Evolutionary conservation across 2,113 vertebrate species (phyloP).

Genomic region (Hemiscyllium ocellatum): DNA sequence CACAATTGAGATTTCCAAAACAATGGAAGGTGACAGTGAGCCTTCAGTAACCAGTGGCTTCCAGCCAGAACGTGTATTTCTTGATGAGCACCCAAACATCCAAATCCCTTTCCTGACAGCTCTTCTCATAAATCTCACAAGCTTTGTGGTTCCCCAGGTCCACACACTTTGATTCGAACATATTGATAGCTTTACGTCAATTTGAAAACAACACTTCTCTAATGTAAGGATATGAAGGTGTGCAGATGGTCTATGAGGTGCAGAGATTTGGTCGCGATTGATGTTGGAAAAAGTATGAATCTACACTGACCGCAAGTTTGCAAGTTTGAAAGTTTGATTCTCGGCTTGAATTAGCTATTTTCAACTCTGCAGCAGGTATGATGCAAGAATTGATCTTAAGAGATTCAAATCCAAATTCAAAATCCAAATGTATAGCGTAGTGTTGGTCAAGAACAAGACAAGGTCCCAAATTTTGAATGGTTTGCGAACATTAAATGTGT

Average conservation of each 20-base stretch:
- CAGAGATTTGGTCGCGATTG: not conserved
- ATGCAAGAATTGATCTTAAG: not conserved
- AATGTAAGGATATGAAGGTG: not conserved
- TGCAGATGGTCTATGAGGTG: not conserved
- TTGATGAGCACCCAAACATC: no score
- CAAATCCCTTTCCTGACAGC: no score
- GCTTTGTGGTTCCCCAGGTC: no score
- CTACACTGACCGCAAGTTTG: not conserved
- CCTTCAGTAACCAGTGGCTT: no score
- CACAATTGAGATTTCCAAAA: no score
- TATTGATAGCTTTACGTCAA: not conserved
- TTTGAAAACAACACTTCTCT: not conserved
- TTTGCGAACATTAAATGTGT: not conserved
- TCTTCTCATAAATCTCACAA: no score
- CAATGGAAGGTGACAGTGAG: no score
- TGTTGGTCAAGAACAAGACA: not conserved
- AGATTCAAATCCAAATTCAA: not conserved
- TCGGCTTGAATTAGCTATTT: not conserved
- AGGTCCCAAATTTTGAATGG: not conserved
- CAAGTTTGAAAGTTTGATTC: not conserved
- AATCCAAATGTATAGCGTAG: not conserved
- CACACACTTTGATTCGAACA: no score
- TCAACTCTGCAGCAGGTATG: not conserved
- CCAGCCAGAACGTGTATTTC: no score
- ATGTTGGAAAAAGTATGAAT: not conserved